These are phyloP conservation scores for Stenchaetothrips biformis DNA, from an alignment of 2,888 invertebrate species.

Conservation along the genomic window DNA sequence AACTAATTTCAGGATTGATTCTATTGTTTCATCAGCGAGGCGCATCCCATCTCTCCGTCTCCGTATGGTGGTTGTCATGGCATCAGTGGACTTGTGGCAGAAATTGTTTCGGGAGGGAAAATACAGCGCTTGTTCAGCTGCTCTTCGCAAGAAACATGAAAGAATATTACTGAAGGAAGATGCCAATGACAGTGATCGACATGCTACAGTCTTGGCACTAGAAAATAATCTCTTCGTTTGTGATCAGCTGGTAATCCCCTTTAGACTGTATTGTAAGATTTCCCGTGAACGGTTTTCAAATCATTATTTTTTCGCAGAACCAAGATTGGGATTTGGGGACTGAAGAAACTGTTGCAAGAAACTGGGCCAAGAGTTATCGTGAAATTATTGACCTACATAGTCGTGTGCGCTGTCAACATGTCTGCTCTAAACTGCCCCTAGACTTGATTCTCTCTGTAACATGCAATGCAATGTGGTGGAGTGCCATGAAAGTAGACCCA, in stretches of 20 bases:
- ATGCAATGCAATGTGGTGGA: neutral
- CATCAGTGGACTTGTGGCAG: too few species aligned
- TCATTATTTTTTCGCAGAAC: neutral
- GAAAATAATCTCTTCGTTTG: neutral
- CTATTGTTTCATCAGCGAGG: too few species aligned
- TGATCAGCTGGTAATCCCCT: neutral
- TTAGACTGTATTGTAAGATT: neutral
- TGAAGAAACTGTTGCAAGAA: neutral
- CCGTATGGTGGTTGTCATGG: too few species aligned
- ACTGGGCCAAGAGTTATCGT: neutral
- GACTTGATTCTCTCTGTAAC: neutral
- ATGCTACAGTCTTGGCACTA: neutral
- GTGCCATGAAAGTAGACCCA: neutral
- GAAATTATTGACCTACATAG: neutral
- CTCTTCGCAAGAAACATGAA: too few species aligned
- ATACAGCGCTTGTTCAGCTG: too few species aligned
- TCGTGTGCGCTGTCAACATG: neutral
- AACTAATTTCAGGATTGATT: too few species aligned
- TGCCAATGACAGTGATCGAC: too few species aligned
- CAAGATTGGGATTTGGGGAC: neutral
- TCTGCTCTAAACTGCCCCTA: neutral
- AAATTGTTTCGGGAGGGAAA: too few species aligned
- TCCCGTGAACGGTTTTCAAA: neutral
- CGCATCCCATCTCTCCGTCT: too few species aligned
- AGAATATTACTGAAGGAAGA: too few species aligned